Evolutionary conservation across 2,113 vertebrate species (phyloP).

Genomic region (Tachysurus vachellii): DNA sequence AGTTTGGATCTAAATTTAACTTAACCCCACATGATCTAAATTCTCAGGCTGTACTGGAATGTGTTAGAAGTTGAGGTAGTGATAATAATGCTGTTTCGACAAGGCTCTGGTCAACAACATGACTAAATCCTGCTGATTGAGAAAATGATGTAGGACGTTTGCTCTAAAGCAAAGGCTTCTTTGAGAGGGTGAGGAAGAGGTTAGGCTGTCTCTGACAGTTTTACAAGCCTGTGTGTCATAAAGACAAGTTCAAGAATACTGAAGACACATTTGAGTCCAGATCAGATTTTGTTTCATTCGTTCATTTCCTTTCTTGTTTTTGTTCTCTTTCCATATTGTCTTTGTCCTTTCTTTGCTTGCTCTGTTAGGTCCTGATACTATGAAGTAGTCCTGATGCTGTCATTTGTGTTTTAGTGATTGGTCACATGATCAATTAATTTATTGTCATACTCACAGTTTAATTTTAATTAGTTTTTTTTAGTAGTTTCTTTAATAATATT

Average conservation of each 20-base stretch:
- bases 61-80: conserved; percentile 4
- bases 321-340: not conserved
- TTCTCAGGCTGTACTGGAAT: not conserved
- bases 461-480: not conserved
- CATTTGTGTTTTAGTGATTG: not conserved
- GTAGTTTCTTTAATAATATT: not conserved
- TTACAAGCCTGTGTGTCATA: not conserved
- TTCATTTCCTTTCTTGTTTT: conserved; percentile 4
- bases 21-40: not conserved
- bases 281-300: not conserved
- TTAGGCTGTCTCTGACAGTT: not conserved
- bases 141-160: not conserved
- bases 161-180: conserved; percentile 2
- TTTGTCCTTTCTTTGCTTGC: not conserved
- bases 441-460: not conserved
- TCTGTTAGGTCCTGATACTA: not conserved
- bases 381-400: not conserved
- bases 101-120: conserved; percentile 37
- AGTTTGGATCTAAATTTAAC: not conserved
- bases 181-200: not conserved
- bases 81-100: conserved; percentile 18
- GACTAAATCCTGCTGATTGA: conserved; percentile 1
- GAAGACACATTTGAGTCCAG: not conserved
- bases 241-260: not conserved
- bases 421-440: not conserved